Conservation (phyloP, 1,140 invertebrate species). For the Bicyclus anynana region DNA sequence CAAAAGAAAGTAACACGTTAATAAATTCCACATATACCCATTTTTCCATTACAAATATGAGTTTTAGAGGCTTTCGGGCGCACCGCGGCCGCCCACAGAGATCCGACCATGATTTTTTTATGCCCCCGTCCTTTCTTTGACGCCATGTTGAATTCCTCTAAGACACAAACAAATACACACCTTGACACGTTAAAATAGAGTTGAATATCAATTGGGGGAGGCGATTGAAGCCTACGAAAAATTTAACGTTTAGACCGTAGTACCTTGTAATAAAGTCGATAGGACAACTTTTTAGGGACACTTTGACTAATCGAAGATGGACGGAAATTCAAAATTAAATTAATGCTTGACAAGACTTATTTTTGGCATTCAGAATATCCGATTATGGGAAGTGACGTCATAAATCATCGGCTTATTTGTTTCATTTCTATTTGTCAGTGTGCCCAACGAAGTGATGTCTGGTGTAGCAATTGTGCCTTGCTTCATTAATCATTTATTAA, state of each 20-base stretch:
- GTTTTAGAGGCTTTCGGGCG: constrained; percentile 23
- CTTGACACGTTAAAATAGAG: constrained; percentile 30
- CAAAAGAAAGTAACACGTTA: not conserved
- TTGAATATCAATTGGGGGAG: constrained; percentile 25
- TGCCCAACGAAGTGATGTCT: too few relatives aligned
- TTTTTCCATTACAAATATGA: constrained; percentile 25
- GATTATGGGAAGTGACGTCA: too few relatives aligned
- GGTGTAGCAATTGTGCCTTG: too few relatives aligned
- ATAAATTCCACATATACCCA: constrained; percentile 2
- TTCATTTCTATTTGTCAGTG: too few relatives aligned
- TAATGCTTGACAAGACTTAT: too few relatives aligned
- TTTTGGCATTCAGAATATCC: too few relatives aligned
- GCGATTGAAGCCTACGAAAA: constrained; percentile 8
- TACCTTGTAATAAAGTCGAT: constrained; percentile 36
- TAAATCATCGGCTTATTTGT: too few relatives aligned
- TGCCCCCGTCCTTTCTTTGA: constrained; percentile 28
- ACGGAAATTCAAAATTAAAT: not conserved
- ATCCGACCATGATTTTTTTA: constrained; percentile 47
- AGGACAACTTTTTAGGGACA: constrained; percentile 40
- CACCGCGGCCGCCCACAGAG: constrained; percentile 43
- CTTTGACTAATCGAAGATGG: not conserved
- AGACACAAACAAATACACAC: constrained; percentile 39
- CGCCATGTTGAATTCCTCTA: constrained; percentile 53
- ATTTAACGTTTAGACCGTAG: constrained; percentile 34
- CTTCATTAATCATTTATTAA: too few relatives aligned